Base-by-base conservation (phyloP, 2,113 vertebrate genomes). In the Mola mola region DNA sequence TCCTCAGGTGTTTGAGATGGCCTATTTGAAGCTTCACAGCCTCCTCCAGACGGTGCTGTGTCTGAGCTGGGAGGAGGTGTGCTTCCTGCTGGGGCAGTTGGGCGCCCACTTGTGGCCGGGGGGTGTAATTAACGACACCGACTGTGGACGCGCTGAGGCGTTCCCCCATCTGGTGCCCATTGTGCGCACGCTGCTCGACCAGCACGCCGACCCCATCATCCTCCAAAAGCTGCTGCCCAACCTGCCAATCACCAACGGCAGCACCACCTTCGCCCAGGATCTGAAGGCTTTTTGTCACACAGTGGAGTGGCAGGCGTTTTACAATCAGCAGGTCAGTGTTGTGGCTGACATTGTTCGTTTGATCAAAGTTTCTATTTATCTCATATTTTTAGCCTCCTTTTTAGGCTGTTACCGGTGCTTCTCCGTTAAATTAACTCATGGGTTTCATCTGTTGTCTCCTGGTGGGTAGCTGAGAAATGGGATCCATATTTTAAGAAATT, bases 1-100 rank as follows among this genome's bases (percentile, higher is more conserved):
- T 42, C 28, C 19, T 44, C 87, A 99, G 97, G 90, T 98, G 79
- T 94, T 94, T 66, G 94, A 93, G 0, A 91, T 94, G 92, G 97
- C 97, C 0, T 95, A 93, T 0, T 90, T 96, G 73, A 98, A 96
- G 84, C 91, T 99, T n/a, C 96, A 97, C 82, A 93, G 91, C n/a
- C 90, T 98, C 1, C 93, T 99, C 9, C 96, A 98, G 91, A 97
- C 94, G 0, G 70, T 93, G 0, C 72, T 95, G 0, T 93, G 92
- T 2, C 89, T 93, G 22, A 92, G 68, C 34, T 91, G 92, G 53
- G 94, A 97, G 3, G 94, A 96, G 75, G 96, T 98, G 6, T 98
- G 96, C 36, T 99, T 96, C 28, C 87, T 98, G 12, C 90, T 99
- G 58, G 97, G 96, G 4, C 95, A 91, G 51, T 88, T 99, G 49